Percentiles rank a stretch among this genome's conserved stretches.
Conservation (phyloP, 1,140 invertebrate genomes). For the Atta texana region DNA sequence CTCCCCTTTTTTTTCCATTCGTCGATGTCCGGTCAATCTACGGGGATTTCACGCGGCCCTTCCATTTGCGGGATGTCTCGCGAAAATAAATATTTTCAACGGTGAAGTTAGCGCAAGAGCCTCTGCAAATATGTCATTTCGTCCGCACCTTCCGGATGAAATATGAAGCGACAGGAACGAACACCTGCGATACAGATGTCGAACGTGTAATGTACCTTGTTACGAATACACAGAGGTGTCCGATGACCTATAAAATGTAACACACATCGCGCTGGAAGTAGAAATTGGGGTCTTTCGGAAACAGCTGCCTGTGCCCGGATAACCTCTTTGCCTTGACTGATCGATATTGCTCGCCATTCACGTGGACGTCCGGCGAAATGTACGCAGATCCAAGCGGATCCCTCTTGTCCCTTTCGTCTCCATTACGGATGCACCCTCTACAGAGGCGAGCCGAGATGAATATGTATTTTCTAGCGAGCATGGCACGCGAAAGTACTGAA, state of each 20-base stretch:
- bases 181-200: slow-evolving; percentile 15
- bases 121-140: slow-evolving; percentile 36
- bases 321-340: slow-evolving; percentile 44
- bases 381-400: slow-evolving; percentile 52
- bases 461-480: slow-evolving; percentile 46
- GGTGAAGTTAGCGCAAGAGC: not conserved
- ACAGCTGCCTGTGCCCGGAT: slow-evolving; percentile 36
- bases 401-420: slow-evolving; percentile 57
- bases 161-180: slow-evolving; percentile 23
- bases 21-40: slow-evolving; percentile 47
- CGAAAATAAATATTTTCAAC: slow-evolving; percentile 50
- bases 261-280: slow-evolving; percentile 29
- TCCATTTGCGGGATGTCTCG: not conserved
- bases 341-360: slow-evolving; percentile 59
- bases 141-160: slow-evolving; percentile 8
- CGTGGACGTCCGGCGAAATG: slow-evolving; percentile 54
- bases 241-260: slow-evolving; percentile 22
- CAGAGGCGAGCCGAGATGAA: slow-evolving; percentile 42
- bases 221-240: slow-evolving; percentile 27
- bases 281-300: slow-evolving; percentile 54
- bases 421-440: slow-evolving; percentile 52
- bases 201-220: slow-evolving; percentile 27
- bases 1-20: not conserved
- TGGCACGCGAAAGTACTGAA: slow-evolving; percentile 42
- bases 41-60: slow-evolving; percentile 18